A percentile compares a stretch with the other conserved stretches of the same genome.
Evolutionary conservation across 2,797 vertebrate species (phyloP).

Genomic region (Sebastes cheni): DNA sequence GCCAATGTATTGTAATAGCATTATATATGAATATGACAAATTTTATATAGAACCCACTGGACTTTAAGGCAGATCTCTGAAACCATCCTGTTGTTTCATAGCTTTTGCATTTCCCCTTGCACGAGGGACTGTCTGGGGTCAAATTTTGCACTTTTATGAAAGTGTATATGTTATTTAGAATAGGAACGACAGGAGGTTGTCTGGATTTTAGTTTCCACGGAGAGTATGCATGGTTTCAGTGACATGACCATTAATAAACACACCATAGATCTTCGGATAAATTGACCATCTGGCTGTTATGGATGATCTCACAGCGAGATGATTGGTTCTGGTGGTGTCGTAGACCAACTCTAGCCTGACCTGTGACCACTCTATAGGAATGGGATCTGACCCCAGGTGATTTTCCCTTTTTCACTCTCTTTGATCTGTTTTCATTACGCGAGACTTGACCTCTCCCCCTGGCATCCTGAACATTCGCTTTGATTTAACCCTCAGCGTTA

Average conservation of each 20-base stretch:
- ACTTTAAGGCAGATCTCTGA: not conserved
- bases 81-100: conserved; percentile 2
- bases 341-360: conserved; percentile 6
- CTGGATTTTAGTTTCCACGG: not conserved
- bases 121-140: not conserved
- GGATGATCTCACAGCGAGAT: not conserved
- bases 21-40: conserved; percentile 6
- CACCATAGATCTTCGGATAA: not conserved
- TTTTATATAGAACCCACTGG: not conserved
- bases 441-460: conserved; percentile 19
- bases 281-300: not conserved
- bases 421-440: conserved; percentile 35
- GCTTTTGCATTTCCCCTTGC: not conserved
- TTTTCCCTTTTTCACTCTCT: conserved; percentile 6
- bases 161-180: not conserved
- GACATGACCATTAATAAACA: not conserved
- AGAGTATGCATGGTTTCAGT: not conserved
- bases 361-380: conserved; percentile 18
- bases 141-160: not conserved
- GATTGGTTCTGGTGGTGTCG: not conserved
- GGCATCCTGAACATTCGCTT: conserved; percentile 15
- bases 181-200: not conserved
- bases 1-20: not conserved
- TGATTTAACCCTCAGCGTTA: conserved; percentile 22
- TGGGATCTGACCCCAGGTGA: conserved; percentile 28